These are phyloP conservation scores for Cactoblastis cactorum DNA, from an alignment of 2,888 invertebrate species.

Conservation along the genomic window DNA sequence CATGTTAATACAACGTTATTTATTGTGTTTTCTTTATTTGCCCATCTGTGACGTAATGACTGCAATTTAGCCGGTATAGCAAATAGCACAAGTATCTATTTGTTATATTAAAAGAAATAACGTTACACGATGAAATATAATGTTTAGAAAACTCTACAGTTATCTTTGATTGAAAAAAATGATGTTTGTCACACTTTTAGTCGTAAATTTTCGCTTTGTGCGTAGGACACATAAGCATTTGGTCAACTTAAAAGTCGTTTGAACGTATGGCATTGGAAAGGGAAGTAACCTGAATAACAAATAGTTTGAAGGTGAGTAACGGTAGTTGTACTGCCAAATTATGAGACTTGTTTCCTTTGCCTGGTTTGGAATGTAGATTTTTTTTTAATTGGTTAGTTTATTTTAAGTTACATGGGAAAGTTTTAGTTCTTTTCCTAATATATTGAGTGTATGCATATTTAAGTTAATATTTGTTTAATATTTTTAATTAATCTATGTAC, in stretches of 20 bases:
- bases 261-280: conserved; percentile 24
- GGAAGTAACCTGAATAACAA: conserved; percentile 42
- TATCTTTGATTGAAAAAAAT: conserved; percentile 19
- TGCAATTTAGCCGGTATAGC: not conserved
- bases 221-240: not conserved
- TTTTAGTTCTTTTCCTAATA: not conserved
- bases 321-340: conserved; percentile 4
- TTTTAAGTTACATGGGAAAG: not conserved
- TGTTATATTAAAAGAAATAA: not conserved
- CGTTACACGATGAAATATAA: conserved; percentile 7
- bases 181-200: conserved; percentile 19
- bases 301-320: conserved; percentile 24
- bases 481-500: no score
- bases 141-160: conserved; percentile 10
- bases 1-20: not conserved
- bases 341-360: not conserved
- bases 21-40: not conserved
- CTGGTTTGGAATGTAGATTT: not conserved
- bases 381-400: not conserved
- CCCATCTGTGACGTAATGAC: not conserved
- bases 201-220: not conserved
- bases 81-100: not conserved
- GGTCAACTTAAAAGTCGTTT: not conserved
- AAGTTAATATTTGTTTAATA: no score
- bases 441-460: not conserved